Base-by-base conservation (phyloP, 2,113 vertebrate genomes). In the Hippocampus zosterae region DNA sequence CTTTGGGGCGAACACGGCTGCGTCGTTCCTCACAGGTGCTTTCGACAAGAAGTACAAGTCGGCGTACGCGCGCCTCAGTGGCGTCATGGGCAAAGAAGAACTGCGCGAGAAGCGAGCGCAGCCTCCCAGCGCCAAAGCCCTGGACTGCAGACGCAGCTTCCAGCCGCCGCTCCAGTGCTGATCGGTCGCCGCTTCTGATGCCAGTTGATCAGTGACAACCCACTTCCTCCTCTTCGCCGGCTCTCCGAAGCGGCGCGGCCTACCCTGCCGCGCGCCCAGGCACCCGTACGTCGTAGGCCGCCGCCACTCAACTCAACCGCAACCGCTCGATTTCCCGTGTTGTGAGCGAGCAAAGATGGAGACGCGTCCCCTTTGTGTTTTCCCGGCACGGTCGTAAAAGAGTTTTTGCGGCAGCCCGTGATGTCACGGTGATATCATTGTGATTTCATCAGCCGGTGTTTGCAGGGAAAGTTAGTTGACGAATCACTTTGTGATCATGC, bases 41-140 rank as follows among this genome's bases (percentile, higher is more conserved):
- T 97, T 97, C 1, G 96, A 97, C 87, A 96, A 96, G 89, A 94
- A 93, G 82, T 97, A 95, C 88, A 94, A 93, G 78, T 81, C 90
- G 0, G 95, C 95, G 3, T 95, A 90, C 71, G 73, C 82, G 19
- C 93, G 93, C 5, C 92, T 98, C 76, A 88, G 87, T n/a, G 48
- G 87, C 63, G 90, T 90, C 55, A 67, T 95, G 89, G 90, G 95
- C 27, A 92, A 89, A 1, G 95, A 96, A 12, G 93, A 94, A 66
- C 89, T 98, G 67, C 86, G 84, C 1, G 90, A 77, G 77, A 92
- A 89, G 62, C 86, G 93, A 37, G 94, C 88, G 0, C 93, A 94
- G 87, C 94, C 95, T 11, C 95, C 92, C 16, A 91, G 91, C 46
- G 76, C 91, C 61, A 97, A 96, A 83, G 95, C 95, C 25, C 72